Percentiles rank a stretch among this genome's conserved stretches.
Evolutionary conservation across 92 coral and sea anemone genomes (phyloP).

Genomic region (Porites rus): DNA sequence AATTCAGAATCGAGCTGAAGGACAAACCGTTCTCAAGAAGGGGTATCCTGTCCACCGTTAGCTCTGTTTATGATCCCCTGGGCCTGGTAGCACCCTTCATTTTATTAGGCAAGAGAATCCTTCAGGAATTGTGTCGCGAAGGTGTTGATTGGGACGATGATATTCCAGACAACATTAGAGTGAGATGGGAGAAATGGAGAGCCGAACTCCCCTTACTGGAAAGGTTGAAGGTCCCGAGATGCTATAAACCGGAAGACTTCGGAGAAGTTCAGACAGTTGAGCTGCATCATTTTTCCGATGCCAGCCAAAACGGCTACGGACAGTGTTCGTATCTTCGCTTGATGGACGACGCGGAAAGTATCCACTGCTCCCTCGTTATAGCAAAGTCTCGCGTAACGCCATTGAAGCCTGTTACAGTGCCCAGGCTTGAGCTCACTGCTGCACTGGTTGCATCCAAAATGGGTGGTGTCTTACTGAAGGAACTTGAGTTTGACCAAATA

Average conservation of each 20-base stretch:
- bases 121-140: constrained; percentile 55
- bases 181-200: constrained; percentile 58
- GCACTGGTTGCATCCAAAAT: constrained; percentile 13
- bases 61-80: constrained; percentile 60
- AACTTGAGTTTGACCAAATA: not conserved
- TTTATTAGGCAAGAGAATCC: constrained; percentile 52
- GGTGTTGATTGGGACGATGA: constrained; percentile 64
- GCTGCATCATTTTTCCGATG: constrained; percentile 20
- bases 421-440: constrained; percentile 20
- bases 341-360: not conserved
- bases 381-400: constrained; percentile 7
- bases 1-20: constrained; percentile 47
- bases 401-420: not conserved
- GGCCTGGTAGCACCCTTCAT: constrained; percentile 55
- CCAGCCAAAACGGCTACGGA: constrained; percentile 7
- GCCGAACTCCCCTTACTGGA: constrained; percentile 33
- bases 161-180: constrained; percentile 39
- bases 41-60: constrained; percentile 58
- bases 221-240: constrained; percentile 23
- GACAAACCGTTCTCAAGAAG: constrained; percentile 57
- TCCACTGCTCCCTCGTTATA: constrained; percentile 9
- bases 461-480: constrained; percentile 11
- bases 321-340: not conserved
- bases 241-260: constrained; percentile 34
- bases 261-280: not conserved